Percentiles rank a stretch among this genome's conserved stretches.
Conservation (phyloP, 2,113 vertebrate genomes). For the Gorsachius goisagi region DNA sequence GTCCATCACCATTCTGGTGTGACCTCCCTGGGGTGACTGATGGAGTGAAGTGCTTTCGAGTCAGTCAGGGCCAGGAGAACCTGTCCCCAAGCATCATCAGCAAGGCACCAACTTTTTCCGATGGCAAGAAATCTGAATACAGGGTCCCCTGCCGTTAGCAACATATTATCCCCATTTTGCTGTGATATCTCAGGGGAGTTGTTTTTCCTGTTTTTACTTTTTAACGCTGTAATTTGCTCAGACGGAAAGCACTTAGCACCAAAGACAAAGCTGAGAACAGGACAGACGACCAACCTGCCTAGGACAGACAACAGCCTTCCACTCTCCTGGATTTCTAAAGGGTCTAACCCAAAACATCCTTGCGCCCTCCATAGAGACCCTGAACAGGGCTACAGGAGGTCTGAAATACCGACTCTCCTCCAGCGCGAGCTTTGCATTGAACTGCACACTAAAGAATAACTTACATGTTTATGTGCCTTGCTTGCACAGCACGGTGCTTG, state of each 20-base stretch:
- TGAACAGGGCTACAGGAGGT: background rate
- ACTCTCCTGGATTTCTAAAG: background rate
- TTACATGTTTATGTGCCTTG: background rate
- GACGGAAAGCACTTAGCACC: background rate
- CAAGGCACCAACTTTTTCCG: background rate
- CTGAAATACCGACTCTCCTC: background rate
- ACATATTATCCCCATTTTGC: background rate
- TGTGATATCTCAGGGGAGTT: background rate
- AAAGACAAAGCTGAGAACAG: background rate
- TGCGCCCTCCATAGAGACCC: background rate
- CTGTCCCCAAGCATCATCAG: background rate
- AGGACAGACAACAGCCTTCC: background rate
- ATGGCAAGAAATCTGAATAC: background rate
- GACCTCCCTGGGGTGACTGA: background rate
- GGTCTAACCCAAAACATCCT: background rate
- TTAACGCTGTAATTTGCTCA: background rate
- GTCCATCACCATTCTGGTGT: accelerated
- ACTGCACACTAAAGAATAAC: background rate
- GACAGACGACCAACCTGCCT: background rate
- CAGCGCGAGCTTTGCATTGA: background rate
- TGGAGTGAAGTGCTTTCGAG: background rate
- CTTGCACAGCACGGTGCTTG: conserved; percentile 13
- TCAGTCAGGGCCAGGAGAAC: background rate
- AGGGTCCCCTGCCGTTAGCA: background rate
- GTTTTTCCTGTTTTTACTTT: background rate